Evolutionary conservation across 2,113 vertebrate genomes (phyloP).

Genomic region (Rhinichthys klamathensis): DNA sequence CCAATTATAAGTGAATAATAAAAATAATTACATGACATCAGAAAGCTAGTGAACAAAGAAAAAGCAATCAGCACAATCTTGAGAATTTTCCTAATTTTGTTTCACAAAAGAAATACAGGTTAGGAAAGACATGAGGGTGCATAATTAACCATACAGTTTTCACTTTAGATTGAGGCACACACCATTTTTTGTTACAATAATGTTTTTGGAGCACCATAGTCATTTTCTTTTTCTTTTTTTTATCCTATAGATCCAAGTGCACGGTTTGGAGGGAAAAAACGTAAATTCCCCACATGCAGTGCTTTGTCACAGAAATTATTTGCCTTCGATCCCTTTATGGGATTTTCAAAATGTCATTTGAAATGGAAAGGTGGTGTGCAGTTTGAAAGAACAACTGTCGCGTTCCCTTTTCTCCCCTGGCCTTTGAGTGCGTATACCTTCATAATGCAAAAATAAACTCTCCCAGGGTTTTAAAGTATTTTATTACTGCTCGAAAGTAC

Average conservation of each 20-base stretch:
- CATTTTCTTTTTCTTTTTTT: not conserved
- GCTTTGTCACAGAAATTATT: not conserved
- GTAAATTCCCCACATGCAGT: not conserved
- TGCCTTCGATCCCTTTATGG: conserved; percentile 1
- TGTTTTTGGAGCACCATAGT: not conserved
- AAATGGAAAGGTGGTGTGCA: conserved; percentile 35
- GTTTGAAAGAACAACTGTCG: conserved; percentile 9
- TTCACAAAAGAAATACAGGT: not conserved
- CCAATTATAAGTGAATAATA: not conserved
- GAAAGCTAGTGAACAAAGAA: not conserved
- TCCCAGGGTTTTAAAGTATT: not conserved
- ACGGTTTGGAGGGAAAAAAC: not conserved
- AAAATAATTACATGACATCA: not conserved
- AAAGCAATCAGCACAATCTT: not conserved
- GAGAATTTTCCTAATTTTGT: not conserved
- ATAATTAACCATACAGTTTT: not conserved
- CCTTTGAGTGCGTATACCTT: conserved; percentile 5
- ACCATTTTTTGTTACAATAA: not conserved
- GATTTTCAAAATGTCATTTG: conserved; percentile 36
- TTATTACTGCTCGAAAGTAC: not conserved
- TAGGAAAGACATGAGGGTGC: not conserved
- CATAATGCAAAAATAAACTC: conserved; percentile 35
- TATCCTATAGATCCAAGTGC: not conserved
- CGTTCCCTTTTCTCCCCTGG: not conserved
- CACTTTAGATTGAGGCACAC: not conserved